A percentile compares a stretch with the other conserved stretches of the same genome.
These are phyloP conservation scores for Anarhynchus alexandrinus DNA, from an alignment of 2,113 vertebrate species.

Conservation along the genomic window DNA sequence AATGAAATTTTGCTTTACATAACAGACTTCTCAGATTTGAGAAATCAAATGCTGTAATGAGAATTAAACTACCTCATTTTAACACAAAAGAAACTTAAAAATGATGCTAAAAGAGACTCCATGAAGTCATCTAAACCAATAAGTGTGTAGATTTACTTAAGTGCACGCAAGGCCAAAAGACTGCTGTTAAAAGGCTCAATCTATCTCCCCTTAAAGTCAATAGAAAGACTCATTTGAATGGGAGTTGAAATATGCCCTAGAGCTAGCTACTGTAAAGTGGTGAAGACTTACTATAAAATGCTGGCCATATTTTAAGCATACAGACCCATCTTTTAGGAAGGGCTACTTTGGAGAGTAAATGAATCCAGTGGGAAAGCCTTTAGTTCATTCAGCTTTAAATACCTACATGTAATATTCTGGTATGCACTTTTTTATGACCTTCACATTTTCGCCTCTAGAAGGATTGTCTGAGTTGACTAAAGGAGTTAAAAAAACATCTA, in stretches of 20 bases:
- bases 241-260: not conserved
- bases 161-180: not conserved
- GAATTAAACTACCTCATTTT: not conserved
- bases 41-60: not conserved
- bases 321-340: not conserved
- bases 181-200: not conserved
- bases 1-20: not conserved
- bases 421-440: not conserved
- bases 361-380: not conserved
- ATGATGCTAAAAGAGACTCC: not conserved
- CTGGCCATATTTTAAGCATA: not conserved
- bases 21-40: not conserved
- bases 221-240: not conserved
- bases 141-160: not conserved
- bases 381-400: not conserved
- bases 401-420: not conserved
- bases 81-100: not conserved
- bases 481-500: not conserved
- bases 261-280: not conserved
- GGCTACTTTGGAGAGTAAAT: not conserved
- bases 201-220: not conserved
- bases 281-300: not conserved
- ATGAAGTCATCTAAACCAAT: not conserved
- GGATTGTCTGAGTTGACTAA: not conserved
- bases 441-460: constrained; percentile 7